Base-by-base conservation (phyloP, 1,140 invertebrate genomes). In the Triops longicaudatus region DNA sequence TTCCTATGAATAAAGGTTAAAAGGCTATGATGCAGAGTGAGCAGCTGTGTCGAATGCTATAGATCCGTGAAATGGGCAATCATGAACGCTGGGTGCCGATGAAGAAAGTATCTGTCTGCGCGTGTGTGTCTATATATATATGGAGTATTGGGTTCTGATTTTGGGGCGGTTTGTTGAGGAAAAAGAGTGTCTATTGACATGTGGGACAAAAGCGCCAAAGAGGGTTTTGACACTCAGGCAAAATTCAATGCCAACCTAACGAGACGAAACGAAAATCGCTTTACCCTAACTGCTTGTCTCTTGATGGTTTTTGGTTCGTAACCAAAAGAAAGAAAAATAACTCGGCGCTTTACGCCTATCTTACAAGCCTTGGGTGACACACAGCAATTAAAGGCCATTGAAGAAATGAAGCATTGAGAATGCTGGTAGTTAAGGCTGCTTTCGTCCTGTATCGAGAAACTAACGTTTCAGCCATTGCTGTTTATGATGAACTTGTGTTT, bases 21-120 rank as follows among this genome's bases (percentile, higher is more conserved):
- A 63, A 63, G 50, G 50, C 50, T 63, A 63, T 63, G 50, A 63
- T 63, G 50, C 50, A 63, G 50, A 63, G 50, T 22, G 50, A 63
- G 50, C 50, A 63, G 50, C 50, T 63, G 50, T 63, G 50, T 63
- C 50, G 50, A 63, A 63, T 63, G 50, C 50, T 17, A 63, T 63
- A 63, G 50, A 63, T 63, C 50, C 50, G 50, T 63, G 50, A 63
- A 63, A 63, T 63, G 50, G 50, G 50, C 50, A 63, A 63, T 63
- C 50, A 63, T 63, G 50, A 63, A 63, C 50, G 50, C 50, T 63
- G 50, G 50, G 50, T 63, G 50, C 50, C 50, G 50, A 63, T 63
- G 4, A 17, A 63, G 50, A 63, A 22, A 63, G 22, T 63, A 63
- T 63, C 14, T 17, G 22, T 63, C 50, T 63, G 50, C 22, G n/a